Percentiles rank a stretch among this genome's conserved stretches.
These are phyloP conservation scores for Nestor notabilis DNA, from an alignment of 2,113 vertebrate species.

Conservation along the genomic window DNA sequence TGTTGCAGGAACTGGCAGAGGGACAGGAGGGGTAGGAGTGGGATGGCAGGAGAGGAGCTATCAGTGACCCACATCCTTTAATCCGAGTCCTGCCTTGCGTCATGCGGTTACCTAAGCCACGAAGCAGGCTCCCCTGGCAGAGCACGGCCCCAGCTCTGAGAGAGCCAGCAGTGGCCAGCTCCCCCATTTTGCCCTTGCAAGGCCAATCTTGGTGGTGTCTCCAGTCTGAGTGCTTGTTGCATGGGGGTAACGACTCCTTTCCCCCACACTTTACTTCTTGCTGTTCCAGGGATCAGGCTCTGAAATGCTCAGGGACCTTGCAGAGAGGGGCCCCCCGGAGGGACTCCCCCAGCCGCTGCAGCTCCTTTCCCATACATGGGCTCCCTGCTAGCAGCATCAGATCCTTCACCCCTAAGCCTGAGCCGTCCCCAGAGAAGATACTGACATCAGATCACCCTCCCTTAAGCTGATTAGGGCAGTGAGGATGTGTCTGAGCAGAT, in stretches of 20 bases:
- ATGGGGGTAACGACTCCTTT: background rate
- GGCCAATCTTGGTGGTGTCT: background rate
- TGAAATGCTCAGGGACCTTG: background rate
- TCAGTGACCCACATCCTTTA: slow-evolving; percentile 50
- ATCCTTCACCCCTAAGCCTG: background rate
- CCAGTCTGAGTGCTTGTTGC: background rate
- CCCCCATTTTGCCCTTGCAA: background rate
- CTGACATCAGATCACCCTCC: background rate
- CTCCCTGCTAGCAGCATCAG: background rate
- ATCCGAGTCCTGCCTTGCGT: background rate
- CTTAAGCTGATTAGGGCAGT: slow-evolving; percentile 40
- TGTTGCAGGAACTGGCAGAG: background rate
- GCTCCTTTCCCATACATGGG: background rate
- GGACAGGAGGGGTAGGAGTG: background rate
- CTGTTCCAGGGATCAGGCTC: background rate
- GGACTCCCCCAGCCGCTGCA: background rate
- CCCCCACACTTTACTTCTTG: background rate
- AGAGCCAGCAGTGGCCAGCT: background rate
- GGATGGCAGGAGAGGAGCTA: background rate
- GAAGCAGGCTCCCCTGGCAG: background rate
- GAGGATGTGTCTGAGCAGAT: background rate
- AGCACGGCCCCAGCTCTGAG: background rate
- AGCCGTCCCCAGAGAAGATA: background rate
- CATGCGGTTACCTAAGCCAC: background rate
- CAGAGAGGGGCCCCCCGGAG: too few relatives aligned